Percentiles rank a stretch among this genome's conserved stretches.
These are phyloP conservation scores for Mastomys natalensis DNA, from an alignment of 2,113 vertebrate species.

Conservation along the genomic window DNA sequence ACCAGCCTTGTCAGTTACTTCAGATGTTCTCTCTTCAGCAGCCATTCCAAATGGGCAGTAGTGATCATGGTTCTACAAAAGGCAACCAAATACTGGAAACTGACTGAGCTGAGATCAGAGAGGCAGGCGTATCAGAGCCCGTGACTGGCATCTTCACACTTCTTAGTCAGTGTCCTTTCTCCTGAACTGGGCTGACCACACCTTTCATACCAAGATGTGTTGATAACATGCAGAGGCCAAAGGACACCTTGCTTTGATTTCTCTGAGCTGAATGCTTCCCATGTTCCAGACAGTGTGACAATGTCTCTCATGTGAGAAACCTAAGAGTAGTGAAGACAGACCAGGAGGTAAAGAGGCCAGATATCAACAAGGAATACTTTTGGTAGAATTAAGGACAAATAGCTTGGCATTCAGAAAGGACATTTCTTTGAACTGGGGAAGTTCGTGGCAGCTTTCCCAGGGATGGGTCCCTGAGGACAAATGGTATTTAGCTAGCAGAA, in stretches of 20 bases:
- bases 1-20: neutral
- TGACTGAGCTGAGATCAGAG: neutral
- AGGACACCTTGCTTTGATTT: constrained; percentile 2
- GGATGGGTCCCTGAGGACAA: constrained; percentile 65
- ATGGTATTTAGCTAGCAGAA: constrained; percentile 55
- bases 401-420: constrained; percentile 37
- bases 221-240: constrained; percentile 34
- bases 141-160: neutral
- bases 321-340: neutral
- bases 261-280: neutral
- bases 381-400: constrained; percentile 13
- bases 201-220: constrained; percentile 50
- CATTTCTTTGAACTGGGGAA: constrained; percentile 45
- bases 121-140: neutral
- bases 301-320: constrained; percentile 17
- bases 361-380: neutral
- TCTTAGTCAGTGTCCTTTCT: neutral
- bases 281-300: neutral
- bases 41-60: neutral
- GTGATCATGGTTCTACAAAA: neutral
- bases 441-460: constrained; percentile 71
- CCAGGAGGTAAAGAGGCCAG: constrained; percentile 34
- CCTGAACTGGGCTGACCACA: neutral
- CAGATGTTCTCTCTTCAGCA: neutral
- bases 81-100: neutral